Evolutionary conservation across 1,140 invertebrate genomes (phyloP).

Genomic region (Episyrphus balteatus): DNA sequence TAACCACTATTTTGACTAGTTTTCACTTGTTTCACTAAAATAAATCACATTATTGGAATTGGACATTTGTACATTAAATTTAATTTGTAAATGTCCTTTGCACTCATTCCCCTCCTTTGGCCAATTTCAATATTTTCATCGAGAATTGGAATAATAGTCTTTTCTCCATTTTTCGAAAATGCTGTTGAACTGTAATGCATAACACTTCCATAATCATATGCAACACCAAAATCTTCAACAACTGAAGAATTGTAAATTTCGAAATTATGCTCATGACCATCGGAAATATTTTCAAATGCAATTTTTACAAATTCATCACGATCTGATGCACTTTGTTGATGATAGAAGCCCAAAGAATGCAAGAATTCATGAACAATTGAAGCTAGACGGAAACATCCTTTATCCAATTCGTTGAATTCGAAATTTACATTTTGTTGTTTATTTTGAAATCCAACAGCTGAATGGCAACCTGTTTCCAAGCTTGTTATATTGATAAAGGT

Average conservation of each 20-base stretch:
- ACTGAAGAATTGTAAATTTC: conserved; percentile 38
- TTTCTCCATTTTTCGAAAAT: conserved; percentile 58
- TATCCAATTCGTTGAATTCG: conserved; percentile 15
- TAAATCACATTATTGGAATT: conserved; percentile 2
- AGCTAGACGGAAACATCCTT: conserved; percentile 32
- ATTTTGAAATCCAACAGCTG: conserved; percentile 39
- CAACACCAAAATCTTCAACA: conserved; percentile 36
- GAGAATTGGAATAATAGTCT: conserved; percentile 49
- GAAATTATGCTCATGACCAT: conserved; percentile 44
- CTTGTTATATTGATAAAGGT: conserved; percentile 33
- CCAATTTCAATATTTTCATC: conserved; percentile 34
- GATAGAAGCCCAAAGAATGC: conserved; percentile 55
- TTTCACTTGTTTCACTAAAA: no score
- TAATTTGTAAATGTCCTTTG: conserved; percentile 41
- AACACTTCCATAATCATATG: conserved; percentile 55
- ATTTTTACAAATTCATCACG: conserved; percentile 58
- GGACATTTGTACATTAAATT: conserved; percentile 42
- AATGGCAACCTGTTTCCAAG: conserved; percentile 38
- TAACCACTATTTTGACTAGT: no score
- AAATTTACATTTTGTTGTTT: conserved; percentile 39
- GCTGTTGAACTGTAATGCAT: conserved; percentile 58
- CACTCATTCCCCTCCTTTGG: conserved; percentile 42
- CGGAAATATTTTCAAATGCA: conserved; percentile 54
- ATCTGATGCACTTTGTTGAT: conserved; percentile 60
- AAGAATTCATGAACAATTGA: conserved; percentile 56